Evolutionary conservation across 2,888 invertebrate genomes (phyloP), one percentile per base, ranked within the genome.

Genomic region (Cephus runcator): DNA sequence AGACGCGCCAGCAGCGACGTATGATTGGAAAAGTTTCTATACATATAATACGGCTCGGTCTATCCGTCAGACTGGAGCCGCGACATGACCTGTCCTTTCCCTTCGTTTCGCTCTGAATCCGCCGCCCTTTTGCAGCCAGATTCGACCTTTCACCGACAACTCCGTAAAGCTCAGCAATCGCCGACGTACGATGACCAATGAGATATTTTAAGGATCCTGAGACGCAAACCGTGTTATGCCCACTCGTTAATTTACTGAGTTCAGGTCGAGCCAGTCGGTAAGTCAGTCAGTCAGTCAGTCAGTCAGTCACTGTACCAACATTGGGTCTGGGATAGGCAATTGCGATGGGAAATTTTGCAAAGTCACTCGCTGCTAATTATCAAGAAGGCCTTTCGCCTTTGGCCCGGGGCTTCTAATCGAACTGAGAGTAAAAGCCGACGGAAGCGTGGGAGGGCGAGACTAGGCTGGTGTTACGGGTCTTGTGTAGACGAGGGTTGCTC

Each of bases 1-100:
- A 56, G 40, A 23, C 56, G 56, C 56, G 23, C 56, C 56, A 56
- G 56, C 56, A 23, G 56, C 78, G 79, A 79, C 77, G 79, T 82
- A 83, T 83, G 84, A 84, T 84, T 83, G 84, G 80, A 84, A 84
- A 84, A 84, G 82, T 84, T 84, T 82, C 76, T 80, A 82, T 80
- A 56, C 23, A 23, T 56, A 83, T 82, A 81, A 83, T 82, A 77
- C 79, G 76, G 15, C 30, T 69, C 69, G 11, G 71, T 23, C 71
- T 71, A 33, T 34, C 34, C 71, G 71, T 34, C 56, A 56, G 56
- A 56, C 56, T 23, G 56, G 56, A 56, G 56, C 56, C 56, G 23
- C 56, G 56, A 56, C 56, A 56, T 56, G 56, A 56, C 56, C 56
- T 56, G 56, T 56, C 23, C 56, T 56, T 56, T 56, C 56, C 56